Evolutionary conservation across 2,113 vertebrate genomes (phyloP).

Genomic region (Trichomycterus rosablanca): DNA sequence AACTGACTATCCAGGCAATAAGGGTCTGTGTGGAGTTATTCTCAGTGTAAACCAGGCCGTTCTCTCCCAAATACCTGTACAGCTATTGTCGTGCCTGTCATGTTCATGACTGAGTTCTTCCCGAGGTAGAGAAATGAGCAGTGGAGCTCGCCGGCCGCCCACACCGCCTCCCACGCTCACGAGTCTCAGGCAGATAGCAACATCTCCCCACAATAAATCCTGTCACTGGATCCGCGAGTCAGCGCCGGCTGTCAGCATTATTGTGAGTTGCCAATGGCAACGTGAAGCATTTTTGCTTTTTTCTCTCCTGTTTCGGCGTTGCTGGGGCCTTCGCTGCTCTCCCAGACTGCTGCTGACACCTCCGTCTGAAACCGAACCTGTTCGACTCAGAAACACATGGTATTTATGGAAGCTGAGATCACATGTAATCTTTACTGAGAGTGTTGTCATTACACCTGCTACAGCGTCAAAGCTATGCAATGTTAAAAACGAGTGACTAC

Average conservation of each 20-base stretch:
- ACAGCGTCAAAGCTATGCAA: no score
- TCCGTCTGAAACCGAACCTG: conserved; percentile 9
- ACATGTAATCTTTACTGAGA: conserved; percentile 10
- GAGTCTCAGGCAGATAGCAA: conserved; percentile 13
- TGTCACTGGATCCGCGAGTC: conserved; percentile 42
- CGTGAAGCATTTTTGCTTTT: conserved; percentile 29
- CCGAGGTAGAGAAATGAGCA: conserved; percentile 31
- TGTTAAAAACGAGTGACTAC: no score
- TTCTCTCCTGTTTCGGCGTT: conserved; percentile 13
- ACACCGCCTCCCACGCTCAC: conserved; percentile 32
- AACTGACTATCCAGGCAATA: no score
- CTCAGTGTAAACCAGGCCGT: no score
- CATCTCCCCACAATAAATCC: conserved; percentile 33
- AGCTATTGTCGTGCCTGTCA: conserved; percentile 10
- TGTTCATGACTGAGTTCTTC: conserved; percentile 21
- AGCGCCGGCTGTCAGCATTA: conserved; percentile 27
- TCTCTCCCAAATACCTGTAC: no score
- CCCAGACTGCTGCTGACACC: conserved; percentile 40
- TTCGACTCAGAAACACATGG: not conserved
- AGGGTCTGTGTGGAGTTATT: no score
- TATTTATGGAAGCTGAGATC: conserved; percentile 19
- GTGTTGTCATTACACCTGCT: not conserved
- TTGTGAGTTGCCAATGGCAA: conserved; percentile 48
- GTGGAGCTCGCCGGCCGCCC: conserved; percentile 34
- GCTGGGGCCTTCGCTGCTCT: conserved; percentile 38